Evolutionary conservation across 2,797 vertebrate genomes (phyloP).

Genomic region (Mus caroli): DNA sequence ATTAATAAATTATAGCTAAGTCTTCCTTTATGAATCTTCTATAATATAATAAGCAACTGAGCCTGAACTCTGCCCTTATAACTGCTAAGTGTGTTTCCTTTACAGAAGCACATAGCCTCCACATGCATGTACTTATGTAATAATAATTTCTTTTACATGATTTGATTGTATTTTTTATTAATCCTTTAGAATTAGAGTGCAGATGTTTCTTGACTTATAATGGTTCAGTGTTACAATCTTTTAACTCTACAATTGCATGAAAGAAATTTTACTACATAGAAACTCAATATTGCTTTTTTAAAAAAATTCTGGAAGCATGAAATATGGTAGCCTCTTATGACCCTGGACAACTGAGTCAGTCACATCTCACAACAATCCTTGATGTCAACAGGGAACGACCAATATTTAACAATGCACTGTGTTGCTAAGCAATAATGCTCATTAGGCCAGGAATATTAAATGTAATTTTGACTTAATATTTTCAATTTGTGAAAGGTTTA

Average conservation of each 20-base stretch:
- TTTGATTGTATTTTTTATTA: background rate
- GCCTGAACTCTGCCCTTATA: background rate
- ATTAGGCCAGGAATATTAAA: background rate
- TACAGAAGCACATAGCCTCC: background rate
- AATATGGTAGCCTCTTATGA: background rate
- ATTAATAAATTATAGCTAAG: conserved; percentile 13
- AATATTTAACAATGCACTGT: no score
- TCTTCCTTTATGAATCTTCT: conserved; percentile 15
- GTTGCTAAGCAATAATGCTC: background rate
- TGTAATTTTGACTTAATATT: conserved; percentile 13
- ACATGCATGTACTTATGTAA: background rate
- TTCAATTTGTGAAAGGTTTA: conserved; percentile 30
- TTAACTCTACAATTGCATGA: background rate
- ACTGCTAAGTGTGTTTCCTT: background rate
- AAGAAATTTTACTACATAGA: background rate
- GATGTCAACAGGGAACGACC: background rate
- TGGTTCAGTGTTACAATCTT: background rate
- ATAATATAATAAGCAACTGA: conserved; percentile 12
- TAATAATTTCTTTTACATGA: conserved; percentile 5
- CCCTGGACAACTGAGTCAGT: background rate
- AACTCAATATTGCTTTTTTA: background rate
- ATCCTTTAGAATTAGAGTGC: background rate
- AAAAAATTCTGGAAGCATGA: background rate
- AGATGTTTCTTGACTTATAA: background rate
- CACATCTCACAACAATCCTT: background rate